Percentiles rank a stretch among this genome's conserved stretches.
Evolutionary conservation across 2,113 vertebrate genomes (phyloP).

Genomic region (Dicaeum eximium): DNA sequence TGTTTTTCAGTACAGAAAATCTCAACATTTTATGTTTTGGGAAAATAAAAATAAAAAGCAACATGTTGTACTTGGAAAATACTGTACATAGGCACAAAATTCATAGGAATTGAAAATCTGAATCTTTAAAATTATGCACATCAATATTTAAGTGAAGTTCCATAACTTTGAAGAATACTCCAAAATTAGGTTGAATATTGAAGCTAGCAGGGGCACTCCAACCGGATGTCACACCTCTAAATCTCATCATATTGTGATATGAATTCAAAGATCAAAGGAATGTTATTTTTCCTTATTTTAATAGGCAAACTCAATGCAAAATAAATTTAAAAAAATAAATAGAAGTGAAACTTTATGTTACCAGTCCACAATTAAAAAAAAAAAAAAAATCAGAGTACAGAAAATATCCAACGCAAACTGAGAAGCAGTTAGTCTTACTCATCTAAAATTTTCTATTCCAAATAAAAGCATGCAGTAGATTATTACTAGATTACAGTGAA

Average conservation of each 20-base stretch:
- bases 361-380: background rate
- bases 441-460: background rate
- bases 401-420: background rate
- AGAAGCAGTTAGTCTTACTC: background rate
- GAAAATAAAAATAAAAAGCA: background rate
- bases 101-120: background rate
- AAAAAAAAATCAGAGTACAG: background rate
- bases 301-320: background rate
- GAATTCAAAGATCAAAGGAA: background rate
- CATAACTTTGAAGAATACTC: background rate
- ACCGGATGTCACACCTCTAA: background rate
- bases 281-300: background rate
- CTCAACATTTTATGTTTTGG: background rate
- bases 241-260: background rate
- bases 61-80: background rate
- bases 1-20: background rate
- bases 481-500: background rate
- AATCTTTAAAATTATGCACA: background rate
- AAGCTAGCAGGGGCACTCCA: background rate
- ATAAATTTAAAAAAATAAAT: background rate
- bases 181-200: background rate
- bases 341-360: background rate
- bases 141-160: background rate
- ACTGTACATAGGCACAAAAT: background rate
- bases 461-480: background rate